phyloP scores from a whole-genome alignment of 2,113 vertebrate genomes.

The Macrotus californicus region DNA sequence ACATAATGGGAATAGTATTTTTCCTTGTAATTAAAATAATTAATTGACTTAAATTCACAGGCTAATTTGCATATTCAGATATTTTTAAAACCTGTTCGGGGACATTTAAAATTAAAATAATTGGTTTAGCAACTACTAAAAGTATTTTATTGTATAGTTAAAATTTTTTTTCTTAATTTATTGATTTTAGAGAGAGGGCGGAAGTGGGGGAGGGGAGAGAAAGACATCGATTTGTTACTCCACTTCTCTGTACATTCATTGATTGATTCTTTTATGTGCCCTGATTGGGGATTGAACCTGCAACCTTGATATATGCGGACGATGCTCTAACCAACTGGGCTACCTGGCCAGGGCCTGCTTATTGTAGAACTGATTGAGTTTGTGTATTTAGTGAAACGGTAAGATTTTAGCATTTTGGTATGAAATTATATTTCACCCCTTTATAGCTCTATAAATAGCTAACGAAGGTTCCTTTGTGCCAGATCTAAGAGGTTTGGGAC shows the following conservation, averaged over 20 bases:
- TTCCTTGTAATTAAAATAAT: slow-evolving; percentile 34
- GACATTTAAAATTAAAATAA: slow-evolving; percentile 12
- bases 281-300: no score
- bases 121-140: slow-evolving; percentile 4
- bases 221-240: no score
- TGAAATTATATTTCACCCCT: slow-evolving; percentile 8
- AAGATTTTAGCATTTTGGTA: not conserved
- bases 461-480: not conserved
- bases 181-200: no score
- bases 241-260: no score
- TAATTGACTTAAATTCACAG: not conserved
- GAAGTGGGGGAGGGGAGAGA: no score
- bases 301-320: no score
- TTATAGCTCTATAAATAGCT: not conserved
- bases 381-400: not conserved
- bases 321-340: no score
- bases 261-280: no score
- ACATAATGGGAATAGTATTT: not conserved
- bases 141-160: not conserved
- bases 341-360: not conserved
- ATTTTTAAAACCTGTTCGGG: not conserved
- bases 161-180: no score
- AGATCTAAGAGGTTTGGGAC: not conserved
- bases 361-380: not conserved
- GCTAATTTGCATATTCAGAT: not conserved